Conservation (phyloP, 2,888 invertebrate genomes). For the Clistopyga incitator region DNA sequence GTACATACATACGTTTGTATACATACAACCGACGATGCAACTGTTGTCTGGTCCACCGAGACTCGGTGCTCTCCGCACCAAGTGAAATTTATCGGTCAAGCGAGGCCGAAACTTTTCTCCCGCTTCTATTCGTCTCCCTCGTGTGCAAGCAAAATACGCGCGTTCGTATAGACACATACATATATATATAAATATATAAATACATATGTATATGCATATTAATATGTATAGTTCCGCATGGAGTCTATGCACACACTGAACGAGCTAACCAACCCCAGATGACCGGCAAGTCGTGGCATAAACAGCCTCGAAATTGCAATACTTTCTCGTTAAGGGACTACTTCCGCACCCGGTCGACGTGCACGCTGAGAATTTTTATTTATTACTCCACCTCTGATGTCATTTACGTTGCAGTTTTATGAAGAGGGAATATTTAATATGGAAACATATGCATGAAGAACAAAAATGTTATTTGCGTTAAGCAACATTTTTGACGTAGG, state of each 20-base stretch:
- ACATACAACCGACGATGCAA: slow-evolving; percentile 33
- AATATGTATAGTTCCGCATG: too few species aligned
- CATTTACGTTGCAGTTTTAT: not conserved
- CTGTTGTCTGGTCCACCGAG: slow-evolving; percentile 38
- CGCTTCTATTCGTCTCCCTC: slow-evolving; percentile 35
- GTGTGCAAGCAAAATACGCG: not conserved
- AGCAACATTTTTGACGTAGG: not conserved
- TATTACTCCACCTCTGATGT: slow-evolving; percentile 2
- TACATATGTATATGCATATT: not conserved
- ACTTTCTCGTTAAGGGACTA: slow-evolving; percentile 43
- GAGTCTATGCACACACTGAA: not conserved
- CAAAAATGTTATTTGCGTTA: not conserved
- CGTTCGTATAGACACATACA: not conserved
- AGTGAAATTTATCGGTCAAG: slow-evolving; percentile 68
- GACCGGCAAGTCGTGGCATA: slow-evolving; percentile 31
- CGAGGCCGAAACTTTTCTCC: slow-evolving; percentile 66
- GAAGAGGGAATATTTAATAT: not conserved
- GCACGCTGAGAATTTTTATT: not conserved
- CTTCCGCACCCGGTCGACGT: not conserved
- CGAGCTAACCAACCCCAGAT: slow-evolving; percentile 31
- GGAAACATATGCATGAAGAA: slow-evolving; percentile 1
- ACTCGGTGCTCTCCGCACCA: slow-evolving; percentile 27
- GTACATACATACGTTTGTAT: not conserved
- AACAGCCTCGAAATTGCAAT: slow-evolving; percentile 54
- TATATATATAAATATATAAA: not conserved